Evolutionary conservation across 1,140 invertebrate genomes (phyloP).

Genomic region (Saccostrea echinata): DNA sequence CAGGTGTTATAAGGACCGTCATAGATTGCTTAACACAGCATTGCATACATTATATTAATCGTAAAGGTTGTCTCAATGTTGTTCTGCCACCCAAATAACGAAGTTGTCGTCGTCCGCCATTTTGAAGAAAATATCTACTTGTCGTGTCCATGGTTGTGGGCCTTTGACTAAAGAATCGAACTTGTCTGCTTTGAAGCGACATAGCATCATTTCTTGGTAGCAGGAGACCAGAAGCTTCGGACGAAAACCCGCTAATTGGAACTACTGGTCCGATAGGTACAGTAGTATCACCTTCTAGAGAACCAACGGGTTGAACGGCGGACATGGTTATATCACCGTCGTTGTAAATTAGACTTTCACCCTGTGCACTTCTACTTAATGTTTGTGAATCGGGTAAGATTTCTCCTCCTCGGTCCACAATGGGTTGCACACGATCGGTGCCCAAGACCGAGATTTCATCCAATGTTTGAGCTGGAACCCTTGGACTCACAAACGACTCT

Average conservation of each 20-base stretch:
- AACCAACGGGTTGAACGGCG: not conserved
- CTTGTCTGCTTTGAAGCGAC: not conserved
- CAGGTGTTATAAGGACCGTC: too few species aligned
- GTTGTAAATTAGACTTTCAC: not conserved
- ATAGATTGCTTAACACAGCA: too few species aligned
- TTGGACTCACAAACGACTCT: too few species aligned
- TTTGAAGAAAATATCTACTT: not conserved
- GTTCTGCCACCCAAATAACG: not conserved
- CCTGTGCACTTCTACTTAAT: not conserved
- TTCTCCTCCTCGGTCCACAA: too few species aligned
- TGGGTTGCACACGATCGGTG: too few species aligned
- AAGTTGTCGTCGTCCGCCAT: not conserved
- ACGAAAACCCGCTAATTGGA: not conserved
- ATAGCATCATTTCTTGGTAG: not conserved
- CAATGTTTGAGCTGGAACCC: too few species aligned
- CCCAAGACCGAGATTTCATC: too few species aligned
- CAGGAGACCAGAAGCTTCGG: not conserved
- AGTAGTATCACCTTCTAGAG: not conserved
- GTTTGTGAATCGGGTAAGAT: not conserved
- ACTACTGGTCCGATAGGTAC: not conserved
- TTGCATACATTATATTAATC: not conserved
- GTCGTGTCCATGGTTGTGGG: not conserved
- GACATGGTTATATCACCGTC: not conserved
- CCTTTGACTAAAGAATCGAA: not conserved
- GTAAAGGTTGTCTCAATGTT: not conserved